These are phyloP conservation scores for Steinernema hermaphroditum DNA, from an alignment of 2,888 invertebrate genomes.

Conservation along the genomic window DNA sequence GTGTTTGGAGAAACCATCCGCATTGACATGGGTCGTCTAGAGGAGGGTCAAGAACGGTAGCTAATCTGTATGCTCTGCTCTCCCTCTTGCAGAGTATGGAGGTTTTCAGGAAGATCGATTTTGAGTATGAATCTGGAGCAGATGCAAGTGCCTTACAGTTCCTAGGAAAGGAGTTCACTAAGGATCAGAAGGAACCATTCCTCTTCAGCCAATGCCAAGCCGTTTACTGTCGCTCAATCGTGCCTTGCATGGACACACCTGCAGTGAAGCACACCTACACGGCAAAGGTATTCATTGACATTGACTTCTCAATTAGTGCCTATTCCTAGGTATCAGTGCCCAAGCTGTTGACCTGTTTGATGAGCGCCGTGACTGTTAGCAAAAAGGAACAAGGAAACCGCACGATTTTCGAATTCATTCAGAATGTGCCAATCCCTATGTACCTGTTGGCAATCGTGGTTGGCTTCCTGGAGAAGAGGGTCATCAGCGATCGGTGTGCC, in stretches of 20 bases:
- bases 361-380: constrained; percentile 75
- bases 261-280: constrained; percentile 83
- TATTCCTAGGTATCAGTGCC: constrained; percentile 75
- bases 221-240: constrained; percentile 74
- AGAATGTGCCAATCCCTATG: constrained; percentile 74
- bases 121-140: constrained; percentile 50
- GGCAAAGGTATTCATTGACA: constrained; percentile 70
- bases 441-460: constrained; percentile 88
- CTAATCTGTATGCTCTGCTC: neutral
- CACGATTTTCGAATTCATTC: constrained; percentile 53
- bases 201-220: constrained; percentile 56
- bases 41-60: neutral
- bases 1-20: neutral
- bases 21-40: neutral
- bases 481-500: constrained; percentile 70
- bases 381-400: constrained; percentile 37
- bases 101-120: constrained; percentile 40
- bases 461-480: constrained; percentile 75
- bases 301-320: neutral
- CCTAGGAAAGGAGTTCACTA: constrained; percentile 82
- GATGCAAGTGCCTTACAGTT: constrained; percentile 79
- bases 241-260: constrained; percentile 91
- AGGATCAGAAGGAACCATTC: constrained; percentile 74
- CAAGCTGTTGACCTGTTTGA: constrained; percentile 78
- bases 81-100: no score